Evolutionary conservation across 37 sponge, comb jelly and placozoan genomes (phyloP), one percentile per base, ranked within the genome.

Genomic region (Amphimedon queenslandica): DNA sequence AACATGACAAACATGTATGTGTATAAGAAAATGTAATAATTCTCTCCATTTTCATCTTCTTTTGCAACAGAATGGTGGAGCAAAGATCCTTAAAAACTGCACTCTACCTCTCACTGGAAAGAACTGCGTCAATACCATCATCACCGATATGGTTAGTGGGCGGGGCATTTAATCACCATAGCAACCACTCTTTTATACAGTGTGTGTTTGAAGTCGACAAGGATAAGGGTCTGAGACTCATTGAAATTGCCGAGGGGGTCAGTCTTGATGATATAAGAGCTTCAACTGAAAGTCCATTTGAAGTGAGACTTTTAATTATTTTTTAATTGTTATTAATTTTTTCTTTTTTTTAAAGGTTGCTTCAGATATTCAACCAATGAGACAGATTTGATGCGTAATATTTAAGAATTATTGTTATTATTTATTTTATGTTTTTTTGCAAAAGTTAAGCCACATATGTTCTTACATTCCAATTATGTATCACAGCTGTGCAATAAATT

Each of bases 71-170:
- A 66, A 71, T 35, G 96, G 96, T 30, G 58, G 57, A 24, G 84
- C 88, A 73, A 98, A 98, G 80, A 94, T 98, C 42, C 61, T 98
- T 41, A 80, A 80, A 24, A 82, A 94, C 55, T 98, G 99, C 53
- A 57, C 87, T 29, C 81, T 94, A 21, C 99, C 99, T 16, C 70
- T 98, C 66, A 98, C 99, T 40, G 99, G 99, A 25, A 94, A 83
- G 71, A 55, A 73, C 35, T 77, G 77, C 51, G 99, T 98, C 20
- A 87, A 98, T 61, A 42, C 63, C 60, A 88, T 98, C 56, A 89
- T 98, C 67, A 94, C 95, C 4, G 99, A 98, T 25, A 80, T 87
- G 93, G 92, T 91, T 41, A 36, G 32, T 38, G n/a, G n/a, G n/a
- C n/a, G n/a, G n/a, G n/a, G n/a, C n/a, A n/a, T n/a, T n/a, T n/a